Percentiles rank a stretch among this genome's conserved stretches.
Evolutionary conservation across 2,797 vertebrate genomes (phyloP).

Genomic region (Spinus olivaceus): DNA sequence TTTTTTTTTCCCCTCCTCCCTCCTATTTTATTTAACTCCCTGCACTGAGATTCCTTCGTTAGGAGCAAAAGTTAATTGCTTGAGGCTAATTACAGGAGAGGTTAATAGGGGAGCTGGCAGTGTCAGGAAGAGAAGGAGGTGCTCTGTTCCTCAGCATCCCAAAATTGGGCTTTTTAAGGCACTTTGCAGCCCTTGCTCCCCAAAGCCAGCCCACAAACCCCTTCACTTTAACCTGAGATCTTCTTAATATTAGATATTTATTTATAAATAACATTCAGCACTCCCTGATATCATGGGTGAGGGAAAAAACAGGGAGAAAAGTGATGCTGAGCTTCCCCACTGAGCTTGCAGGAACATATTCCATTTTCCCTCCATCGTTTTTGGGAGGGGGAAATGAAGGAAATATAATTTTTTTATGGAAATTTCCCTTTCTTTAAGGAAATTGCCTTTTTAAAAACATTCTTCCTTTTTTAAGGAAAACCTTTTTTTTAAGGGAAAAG

Average conservation of each 20-base stretch:
- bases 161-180: not conserved
- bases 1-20: not conserved
- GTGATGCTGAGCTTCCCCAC: not conserved
- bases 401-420: not conserved
- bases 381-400: not conserved
- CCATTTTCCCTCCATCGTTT: not conserved
- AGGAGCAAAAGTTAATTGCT: conserved; percentile 43
- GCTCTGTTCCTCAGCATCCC: not conserved
- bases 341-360: not conserved
- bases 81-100: not conserved
- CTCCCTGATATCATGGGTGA: fast-evolving
- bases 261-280: not conserved
- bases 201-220: not conserved
- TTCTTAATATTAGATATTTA: not conserved
- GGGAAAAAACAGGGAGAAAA: not conserved
- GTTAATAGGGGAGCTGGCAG: not conserved
- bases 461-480: not conserved
- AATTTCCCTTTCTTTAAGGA: not conserved
- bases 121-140: not conserved
- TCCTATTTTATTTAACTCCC: not conserved
- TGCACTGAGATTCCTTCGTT: not conserved
- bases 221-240: not conserved
- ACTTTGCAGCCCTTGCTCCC: not conserved
- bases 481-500: not conserved
- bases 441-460: not conserved